Base-by-base conservation (phyloP, 2,797 vertebrate genomes). In the Gallinago nigripennis region DNA sequence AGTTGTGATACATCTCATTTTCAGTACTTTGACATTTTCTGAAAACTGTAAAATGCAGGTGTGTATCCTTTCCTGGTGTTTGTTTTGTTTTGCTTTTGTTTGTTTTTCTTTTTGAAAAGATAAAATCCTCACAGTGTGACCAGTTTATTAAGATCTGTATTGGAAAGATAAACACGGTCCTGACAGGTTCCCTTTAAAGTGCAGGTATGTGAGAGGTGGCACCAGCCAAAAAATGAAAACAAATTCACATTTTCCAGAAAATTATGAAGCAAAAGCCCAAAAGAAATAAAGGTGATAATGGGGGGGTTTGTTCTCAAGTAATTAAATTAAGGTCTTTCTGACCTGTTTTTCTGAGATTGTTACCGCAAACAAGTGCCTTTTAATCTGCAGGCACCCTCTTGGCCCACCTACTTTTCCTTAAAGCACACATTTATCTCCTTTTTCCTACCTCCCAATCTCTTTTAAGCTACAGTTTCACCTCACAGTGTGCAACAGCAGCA, bases 171-270 rank as follows among this genome's bases (percentile, higher is more conserved):
- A 68, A 77, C 9, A 5, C 1, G 28, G 18, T 13, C 31, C 27
- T 28, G 18, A 35, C 2, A 33, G 8, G 16, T 75, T 58, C 19
- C 24, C 20, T 45, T 68, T 79, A 31, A 60, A 77, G 6, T 16
- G 33, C 6, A 81, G 8, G 15, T 31, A 43, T 0, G 0, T 16
- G 3, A 33, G 20, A 86, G 8, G n/a, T 8, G 6, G 8, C 23
- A 54, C 3, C 21, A 54, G 39, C 30, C 7, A 8, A 72, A 82
- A 90, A 86, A 25, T 2, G 9, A 75, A 16, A 79, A 84, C 25
- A 3, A 70, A 53, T 58, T 51, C 58, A 35, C 3, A 23, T 43
- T 71, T 73, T 2, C 9, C 16, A 54, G 53, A 75, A 87, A 65
- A 31, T 21, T 50, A 54, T 17, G 25, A 71, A 58, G 33, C 8